phyloP scores from a whole-genome alignment of 2,888 invertebrate genomes.

The Platerodrilus igneus region DNA sequence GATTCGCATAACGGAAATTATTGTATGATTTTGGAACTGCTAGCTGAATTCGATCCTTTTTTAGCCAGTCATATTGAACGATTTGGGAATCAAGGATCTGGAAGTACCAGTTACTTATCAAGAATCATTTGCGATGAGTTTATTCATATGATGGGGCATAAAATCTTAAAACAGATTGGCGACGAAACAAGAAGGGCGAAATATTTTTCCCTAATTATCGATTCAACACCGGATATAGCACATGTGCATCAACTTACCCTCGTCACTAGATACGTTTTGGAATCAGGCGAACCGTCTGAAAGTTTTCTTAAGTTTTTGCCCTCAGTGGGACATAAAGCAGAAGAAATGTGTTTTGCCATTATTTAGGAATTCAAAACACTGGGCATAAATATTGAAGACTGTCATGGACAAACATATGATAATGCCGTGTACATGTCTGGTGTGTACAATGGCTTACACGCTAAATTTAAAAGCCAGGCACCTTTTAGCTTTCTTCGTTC shows the following conservation, averaged over 20 bases:
- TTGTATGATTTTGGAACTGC: constrained; percentile 31
- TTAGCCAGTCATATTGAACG: constrained; percentile 31
- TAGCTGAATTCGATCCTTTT: constrained; percentile 36
- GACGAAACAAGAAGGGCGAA: neutral
- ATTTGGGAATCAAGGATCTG: constrained; percentile 33
- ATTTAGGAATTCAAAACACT: too few species aligned
- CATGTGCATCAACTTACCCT: neutral
- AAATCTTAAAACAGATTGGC: constrained; percentile 10
- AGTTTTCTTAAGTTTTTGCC: constrained; percentile 14
- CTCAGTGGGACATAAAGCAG: constrained; percentile 6
- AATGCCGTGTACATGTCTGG: constrained; percentile 34
- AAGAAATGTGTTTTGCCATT: constrained; percentile 22
- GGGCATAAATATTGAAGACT: too few species aligned
- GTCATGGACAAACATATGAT: constrained; percentile 33
- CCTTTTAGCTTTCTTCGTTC: constrained; percentile 22
- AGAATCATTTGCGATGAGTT: constrained; percentile 35
- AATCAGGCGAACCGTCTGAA: constrained; percentile 9
- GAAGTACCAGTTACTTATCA: constrained; percentile 32
- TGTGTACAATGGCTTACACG: too few species aligned
- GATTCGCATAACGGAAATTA: constrained; percentile 34
- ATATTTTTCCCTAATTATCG: too few species aligned
- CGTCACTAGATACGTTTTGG: too few species aligned
- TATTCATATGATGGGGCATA: constrained; percentile 32
- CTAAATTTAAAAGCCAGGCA: constrained; percentile 14
- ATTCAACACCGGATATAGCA: too few species aligned